Conservation (phyloP, 1,140 invertebrate genomes). For the Drosophila fuyamai region DNA sequence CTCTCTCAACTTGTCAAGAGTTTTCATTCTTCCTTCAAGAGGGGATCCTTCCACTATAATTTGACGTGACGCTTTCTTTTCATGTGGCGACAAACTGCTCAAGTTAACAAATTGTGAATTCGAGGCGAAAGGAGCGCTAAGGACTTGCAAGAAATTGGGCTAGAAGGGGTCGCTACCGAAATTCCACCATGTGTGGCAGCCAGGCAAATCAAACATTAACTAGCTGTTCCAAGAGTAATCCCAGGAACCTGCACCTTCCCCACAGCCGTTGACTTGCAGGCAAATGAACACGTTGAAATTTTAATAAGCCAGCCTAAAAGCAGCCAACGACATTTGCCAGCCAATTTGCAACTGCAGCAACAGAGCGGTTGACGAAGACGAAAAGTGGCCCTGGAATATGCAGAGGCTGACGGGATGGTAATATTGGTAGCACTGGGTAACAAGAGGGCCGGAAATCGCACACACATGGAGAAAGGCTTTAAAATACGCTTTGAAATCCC, state of each 20-base stretch:
- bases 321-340: constrained; percentile 76
- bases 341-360: constrained; percentile 73
- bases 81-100: constrained; percentile 47
- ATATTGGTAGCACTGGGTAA: constrained; percentile 27
- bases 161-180: constrained; percentile 14
- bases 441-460: constrained; percentile 1
- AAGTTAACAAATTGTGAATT: constrained; percentile 29
- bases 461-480: constrained; percentile 20
- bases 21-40: constrained; percentile 3
- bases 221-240: constrained; percentile 69
- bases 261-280: constrained; percentile 53
- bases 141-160: not conserved
- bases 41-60: constrained; percentile 8
- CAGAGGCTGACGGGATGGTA: constrained; percentile 18
- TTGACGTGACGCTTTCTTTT: constrained; percentile 11
- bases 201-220: constrained; percentile 77
- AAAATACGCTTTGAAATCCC: not conserved
- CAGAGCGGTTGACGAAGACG: constrained; percentile 70
- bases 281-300: constrained; percentile 80
- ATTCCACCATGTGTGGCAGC: constrained; percentile 64
- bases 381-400: constrained; percentile 56
- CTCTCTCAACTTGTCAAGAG: constrained; percentile 7
- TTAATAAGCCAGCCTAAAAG: constrained; percentile 82
- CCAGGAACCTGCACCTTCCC: constrained; percentile 23
- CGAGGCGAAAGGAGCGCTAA: not conserved